A percentile compares a stretch with the other conserved stretches of the same genome.
phyloP scores from a whole-genome alignment of 1,140 invertebrate genomes.

The Coelopa frigida region DNA sequence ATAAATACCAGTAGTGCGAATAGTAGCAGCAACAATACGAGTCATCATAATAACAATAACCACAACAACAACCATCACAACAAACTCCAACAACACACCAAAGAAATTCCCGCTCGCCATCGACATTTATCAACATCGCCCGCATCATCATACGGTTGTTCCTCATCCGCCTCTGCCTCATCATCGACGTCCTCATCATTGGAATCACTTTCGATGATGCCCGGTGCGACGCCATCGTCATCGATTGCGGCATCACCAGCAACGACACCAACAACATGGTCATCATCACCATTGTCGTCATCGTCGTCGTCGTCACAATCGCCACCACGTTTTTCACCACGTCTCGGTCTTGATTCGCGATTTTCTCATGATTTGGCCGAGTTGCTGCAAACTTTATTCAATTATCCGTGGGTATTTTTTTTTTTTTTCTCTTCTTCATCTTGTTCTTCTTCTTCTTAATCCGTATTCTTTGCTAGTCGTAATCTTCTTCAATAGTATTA shows the following conservation, averaged over 20 bases:
- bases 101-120: neutral
- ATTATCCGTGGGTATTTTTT: constrained; percentile 31
- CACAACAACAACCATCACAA: constrained; percentile 10
- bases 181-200: constrained; percentile 20
- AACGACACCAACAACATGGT: constrained; percentile 12
- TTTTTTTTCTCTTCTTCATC: too few species aligned
- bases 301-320: constrained; percentile 25
- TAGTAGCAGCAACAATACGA: too few species aligned
- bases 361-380: constrained; percentile 18
- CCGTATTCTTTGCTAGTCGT: too few species aligned
- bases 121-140: constrained; percentile 9
- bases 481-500: too few species aligned
- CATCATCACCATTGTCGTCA: constrained; percentile 6
- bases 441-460: too few species aligned
- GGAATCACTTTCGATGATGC: constrained; percentile 21
- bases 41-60: constrained; percentile 7
- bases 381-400: constrained; percentile 23
- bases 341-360: too few species aligned
- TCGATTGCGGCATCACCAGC: constrained; percentile 13
- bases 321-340: constrained; percentile 28
- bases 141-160: neutral
- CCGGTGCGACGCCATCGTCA: constrained; percentile 11
- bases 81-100: neutral
- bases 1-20: too few species aligned
- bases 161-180: constrained; percentile 8